phyloP scores from a whole-genome alignment of 1,140 invertebrate genomes.

The Octopus bimaculoides region DNA sequence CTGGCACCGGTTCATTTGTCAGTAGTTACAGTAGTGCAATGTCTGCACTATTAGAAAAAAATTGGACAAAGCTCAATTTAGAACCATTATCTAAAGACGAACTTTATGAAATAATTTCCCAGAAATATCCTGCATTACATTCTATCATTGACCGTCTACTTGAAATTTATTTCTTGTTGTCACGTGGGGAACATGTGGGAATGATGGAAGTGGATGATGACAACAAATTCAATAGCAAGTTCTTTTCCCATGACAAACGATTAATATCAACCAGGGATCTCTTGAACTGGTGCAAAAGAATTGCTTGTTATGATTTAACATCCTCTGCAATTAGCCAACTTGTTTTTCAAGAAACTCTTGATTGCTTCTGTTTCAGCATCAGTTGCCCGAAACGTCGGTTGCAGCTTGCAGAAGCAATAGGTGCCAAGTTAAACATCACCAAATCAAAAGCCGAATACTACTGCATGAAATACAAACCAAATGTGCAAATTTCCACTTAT shows the following conservation, averaged over 20 bases:
- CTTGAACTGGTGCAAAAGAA: slow-evolving; percentile 86
- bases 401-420: slow-evolving; percentile 71
- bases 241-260: slow-evolving; percentile 47
- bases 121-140: slow-evolving; percentile 69
- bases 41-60: slow-evolving; percentile 62
- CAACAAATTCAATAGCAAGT: slow-evolving; percentile 30
- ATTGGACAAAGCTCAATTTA: slow-evolving; percentile 78
- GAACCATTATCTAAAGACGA: slow-evolving; percentile 75
- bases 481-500: slow-evolving; percentile 61
- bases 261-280: slow-evolving; percentile 70
- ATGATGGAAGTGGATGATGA: background rate
- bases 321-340: slow-evolving; percentile 73
- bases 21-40: slow-evolving; percentile 66
- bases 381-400: slow-evolving; percentile 63
- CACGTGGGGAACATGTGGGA: slow-evolving; percentile 66
- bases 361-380: slow-evolving; percentile 83
- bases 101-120: slow-evolving; percentile 61
- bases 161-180: slow-evolving; percentile 80
- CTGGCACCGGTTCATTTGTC: background rate
- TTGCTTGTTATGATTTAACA: slow-evolving; percentile 55
- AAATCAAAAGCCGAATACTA: slow-evolving; percentile 81
- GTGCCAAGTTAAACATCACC: slow-evolving; percentile 78
- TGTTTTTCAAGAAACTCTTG: slow-evolving; percentile 85
- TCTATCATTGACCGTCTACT: slow-evolving; percentile 76
- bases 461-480: slow-evolving; percentile 75